These are phyloP conservation scores for Acanthosepion pharaonis DNA, from an alignment of 2,888 invertebrate genomes.

Conservation along the genomic window DNA sequence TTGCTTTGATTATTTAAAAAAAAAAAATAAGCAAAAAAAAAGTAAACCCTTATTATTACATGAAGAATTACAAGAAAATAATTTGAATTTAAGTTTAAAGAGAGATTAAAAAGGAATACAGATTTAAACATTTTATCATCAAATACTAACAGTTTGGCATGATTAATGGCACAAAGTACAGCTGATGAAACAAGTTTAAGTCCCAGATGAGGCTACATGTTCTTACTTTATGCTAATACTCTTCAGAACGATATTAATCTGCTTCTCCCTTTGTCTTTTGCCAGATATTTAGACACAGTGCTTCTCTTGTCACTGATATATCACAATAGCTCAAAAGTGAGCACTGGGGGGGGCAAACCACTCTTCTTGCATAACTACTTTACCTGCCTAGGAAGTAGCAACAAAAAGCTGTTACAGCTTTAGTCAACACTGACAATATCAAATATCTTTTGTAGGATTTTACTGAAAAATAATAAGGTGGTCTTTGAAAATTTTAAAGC, in stretches of 20 bases:
- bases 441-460: neutral
- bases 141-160: too few species aligned
- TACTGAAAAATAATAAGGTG: neutral
- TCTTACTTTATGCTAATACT: neutral
- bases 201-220: neutral
- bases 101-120: too few species aligned
- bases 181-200: too few species aligned
- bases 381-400: too few species aligned
- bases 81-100: too few species aligned
- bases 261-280: neutral
- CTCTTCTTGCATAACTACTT: neutral
- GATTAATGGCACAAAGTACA: too few species aligned
- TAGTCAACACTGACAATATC: neutral
- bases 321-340: too few species aligned
- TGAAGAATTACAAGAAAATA: too few species aligned
- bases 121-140: too few species aligned
- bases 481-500: neutral
- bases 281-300: neutral
- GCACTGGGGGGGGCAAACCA: neutral
- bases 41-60: too few species aligned
- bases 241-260: neutral
- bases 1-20: too few species aligned
- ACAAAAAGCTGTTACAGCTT: neutral
- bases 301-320: neutral
- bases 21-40: too few species aligned